Percentiles rank a stretch among this genome's conserved stretches.
These are phyloP conservation scores for Phanerotoma sp. DNA, from an alignment of 2,888 invertebrate genomes.

Conservation along the genomic window DNA sequence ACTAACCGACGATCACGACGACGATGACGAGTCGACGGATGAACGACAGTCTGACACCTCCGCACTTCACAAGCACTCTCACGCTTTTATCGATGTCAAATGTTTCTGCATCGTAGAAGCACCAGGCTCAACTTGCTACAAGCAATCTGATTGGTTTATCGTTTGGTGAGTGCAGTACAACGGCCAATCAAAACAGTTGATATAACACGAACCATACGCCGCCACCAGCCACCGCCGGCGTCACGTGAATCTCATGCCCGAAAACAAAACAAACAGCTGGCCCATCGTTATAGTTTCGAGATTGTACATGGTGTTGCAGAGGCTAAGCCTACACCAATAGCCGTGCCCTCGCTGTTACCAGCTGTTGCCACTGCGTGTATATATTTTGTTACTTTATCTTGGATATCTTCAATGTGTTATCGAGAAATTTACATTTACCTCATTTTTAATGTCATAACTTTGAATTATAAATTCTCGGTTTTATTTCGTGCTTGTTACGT, in stretches of 20 bases:
- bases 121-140: conserved; percentile 54
- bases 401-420: background rate
- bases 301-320: no score
- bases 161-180: conserved; percentile 58
- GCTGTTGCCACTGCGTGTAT: background rate
- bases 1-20: conserved; percentile 40
- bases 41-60: conserved; percentile 64
- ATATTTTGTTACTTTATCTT: background rate
- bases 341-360: background rate
- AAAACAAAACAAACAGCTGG: conserved; percentile 68
- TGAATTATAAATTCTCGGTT: no score
- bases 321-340: no score
- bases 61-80: conserved; percentile 64
- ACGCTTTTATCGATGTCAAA: conserved; percentile 70
- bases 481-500: no score
- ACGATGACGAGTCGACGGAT: conserved; percentile 57
- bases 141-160: conserved; percentile 58
- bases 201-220: conserved; percentile 47
- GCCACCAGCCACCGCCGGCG: conserved; percentile 53
- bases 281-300: conserved; percentile 12
- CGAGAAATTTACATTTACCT: background rate
- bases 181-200: conserved; percentile 59
- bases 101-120: conserved; percentile 61
- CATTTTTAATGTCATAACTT: no score
- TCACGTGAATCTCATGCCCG: conserved; percentile 74